Evolutionary conservation across 2,888 invertebrate genomes (phyloP).

Genomic region (Pyrrhosoma nymphula): DNA sequence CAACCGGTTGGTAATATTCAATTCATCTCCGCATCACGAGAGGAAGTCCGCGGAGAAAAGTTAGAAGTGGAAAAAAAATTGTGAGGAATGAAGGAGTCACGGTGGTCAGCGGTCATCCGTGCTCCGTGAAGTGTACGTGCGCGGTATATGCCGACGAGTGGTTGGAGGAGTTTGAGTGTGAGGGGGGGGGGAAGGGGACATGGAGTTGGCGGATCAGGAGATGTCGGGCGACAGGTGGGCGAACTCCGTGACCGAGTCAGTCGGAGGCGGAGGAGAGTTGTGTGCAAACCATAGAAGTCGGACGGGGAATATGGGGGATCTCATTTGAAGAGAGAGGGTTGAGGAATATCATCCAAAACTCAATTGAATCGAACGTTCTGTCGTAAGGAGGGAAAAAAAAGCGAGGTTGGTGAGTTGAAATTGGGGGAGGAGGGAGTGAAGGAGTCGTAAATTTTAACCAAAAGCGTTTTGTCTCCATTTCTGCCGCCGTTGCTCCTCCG

Average conservation of each 20-base stretch:
- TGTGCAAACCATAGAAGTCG: too few relatives aligned
- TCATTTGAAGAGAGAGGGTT: background rate
- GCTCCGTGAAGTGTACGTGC: background rate
- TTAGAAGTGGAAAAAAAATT: background rate
- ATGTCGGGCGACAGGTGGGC: conserved; percentile 37
- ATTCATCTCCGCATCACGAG: too few relatives aligned
- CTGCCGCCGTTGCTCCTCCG: background rate
- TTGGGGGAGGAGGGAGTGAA: background rate
- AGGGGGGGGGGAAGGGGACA: background rate
- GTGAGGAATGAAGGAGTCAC: background rate
- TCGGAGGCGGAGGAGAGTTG: background rate
- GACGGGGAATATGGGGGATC: background rate
- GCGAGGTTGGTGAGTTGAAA: background rate
- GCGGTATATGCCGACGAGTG: background rate
- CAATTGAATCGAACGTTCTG: background rate
- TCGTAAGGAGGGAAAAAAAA: background rate
- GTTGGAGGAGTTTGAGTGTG: background rate
- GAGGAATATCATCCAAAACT: background rate
- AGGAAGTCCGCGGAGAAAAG: too few relatives aligned
- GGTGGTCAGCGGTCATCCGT: conserved; percentile 19
- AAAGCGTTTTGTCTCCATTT: background rate
- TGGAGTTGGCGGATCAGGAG: background rate
- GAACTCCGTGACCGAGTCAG: conserved; percentile 41
- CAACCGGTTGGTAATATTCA: too few relatives aligned
- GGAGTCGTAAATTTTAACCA: background rate